Base-by-base conservation (phyloP, 2,113 vertebrate species). In the Eurystomus gularis region DNA sequence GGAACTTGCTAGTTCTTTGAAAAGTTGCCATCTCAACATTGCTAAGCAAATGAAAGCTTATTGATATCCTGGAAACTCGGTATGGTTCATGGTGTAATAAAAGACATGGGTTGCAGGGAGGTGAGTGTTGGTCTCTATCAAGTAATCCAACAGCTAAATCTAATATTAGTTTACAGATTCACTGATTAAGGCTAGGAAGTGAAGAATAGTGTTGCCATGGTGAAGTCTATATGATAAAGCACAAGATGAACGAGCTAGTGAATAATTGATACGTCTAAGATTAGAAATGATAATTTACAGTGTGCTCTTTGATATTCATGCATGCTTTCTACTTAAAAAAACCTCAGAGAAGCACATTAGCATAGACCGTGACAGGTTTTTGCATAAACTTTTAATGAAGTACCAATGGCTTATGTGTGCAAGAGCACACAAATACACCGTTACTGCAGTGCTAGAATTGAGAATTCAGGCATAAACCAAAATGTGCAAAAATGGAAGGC, bases 201-300 rank as follows among this genome's bases (percentile, higher is more conserved):
- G 37, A 93, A 96, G 81, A 95, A 82, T 44, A 31, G 68, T 61
- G 96, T 97, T 97, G 84, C 97, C 95, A 96, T 97, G 95, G 95
- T 95, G 96, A 97, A 73, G 73, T 88, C 90, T 94, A 80, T 97
- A 94, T 2, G 61, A 96, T 96, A 84, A 96, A 97, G 90, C 11
- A 3, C 88, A 93, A 88, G 95, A 88, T 91, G 83, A 93, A 91
- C 23, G 7, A 91, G 77, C 37, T 96, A 55, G 70, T 97, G 95
- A 97, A 97, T 97, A 97, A 97, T 97, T 96, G 96, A 97, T 97
- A 90, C 35, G 6, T 81, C 93, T 97, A 94, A 97, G 94, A 97
- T 97, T 97, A 96, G 96, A 93, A 95, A 96, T 17, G 1, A 95
- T 96, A 65, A 80, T 94, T 97, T 96, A 78, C 79, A 94, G 60